These are phyloP conservation scores for Emmelina monodactyla DNA, from an alignment of 2,888 invertebrate species.

Conservation along the genomic window DNA sequence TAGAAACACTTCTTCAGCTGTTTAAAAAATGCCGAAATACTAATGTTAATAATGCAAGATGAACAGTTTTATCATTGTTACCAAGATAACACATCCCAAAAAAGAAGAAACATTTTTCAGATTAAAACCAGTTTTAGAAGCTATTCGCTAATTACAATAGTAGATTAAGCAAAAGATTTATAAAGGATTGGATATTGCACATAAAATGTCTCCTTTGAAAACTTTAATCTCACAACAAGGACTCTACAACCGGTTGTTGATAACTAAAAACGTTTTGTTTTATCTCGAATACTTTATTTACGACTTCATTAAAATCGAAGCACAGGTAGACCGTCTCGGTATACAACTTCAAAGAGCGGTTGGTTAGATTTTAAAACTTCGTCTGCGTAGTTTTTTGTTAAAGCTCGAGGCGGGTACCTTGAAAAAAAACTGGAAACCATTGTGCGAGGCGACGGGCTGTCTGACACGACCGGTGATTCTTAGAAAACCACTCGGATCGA, in stretches of 20 bases:
- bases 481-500: conserved; percentile 27
- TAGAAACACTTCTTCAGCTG: too few relatives aligned
- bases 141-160: too few relatives aligned
- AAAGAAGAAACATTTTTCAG: too few relatives aligned
- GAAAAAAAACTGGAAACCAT: conserved; percentile 46
- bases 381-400: conserved; percentile 44
- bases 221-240: too few relatives aligned
- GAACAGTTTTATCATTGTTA: too few relatives aligned
- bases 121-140: too few relatives aligned
- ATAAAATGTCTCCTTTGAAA: too few relatives aligned
- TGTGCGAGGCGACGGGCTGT: conserved; percentile 57
- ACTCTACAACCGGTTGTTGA: not conserved
- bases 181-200: too few relatives aligned
- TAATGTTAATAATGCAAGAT: too few relatives aligned
- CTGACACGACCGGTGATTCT: conserved; percentile 48
- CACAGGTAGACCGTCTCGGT: conserved; percentile 35
- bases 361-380: conserved; percentile 32
- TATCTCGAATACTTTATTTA: conserved; percentile 20
- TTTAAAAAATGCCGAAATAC: too few relatives aligned
- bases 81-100: too few relatives aligned
- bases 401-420: conserved; percentile 37
- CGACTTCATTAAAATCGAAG: conserved; percentile 29
- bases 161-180: too few relatives aligned
- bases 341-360: conserved; percentile 43
- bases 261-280: not conserved